Evolutionary conservation across 2,888 invertebrate species (phyloP), one percentile per base, ranked within the genome.

Genomic region (Caenorhabditis virilis): DNA sequence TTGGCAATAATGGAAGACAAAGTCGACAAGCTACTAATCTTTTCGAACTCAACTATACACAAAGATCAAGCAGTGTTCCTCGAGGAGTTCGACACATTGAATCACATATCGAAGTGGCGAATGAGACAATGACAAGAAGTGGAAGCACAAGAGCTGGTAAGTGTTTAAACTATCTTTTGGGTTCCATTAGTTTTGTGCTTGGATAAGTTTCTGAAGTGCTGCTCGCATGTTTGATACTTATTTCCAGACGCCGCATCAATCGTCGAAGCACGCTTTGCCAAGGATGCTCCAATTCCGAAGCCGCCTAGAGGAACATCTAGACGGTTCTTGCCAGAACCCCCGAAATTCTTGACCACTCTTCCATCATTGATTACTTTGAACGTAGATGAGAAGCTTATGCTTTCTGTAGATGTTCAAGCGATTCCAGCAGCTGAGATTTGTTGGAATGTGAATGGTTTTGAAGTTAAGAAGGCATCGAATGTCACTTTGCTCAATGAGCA

Each of bases 361-460:
- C 79, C 79, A n/a, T 35, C 50, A 5, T 26, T 55, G 9, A 60
- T 73, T 35, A 68, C 65, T 13, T 50, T 73, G 5, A 62, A 60
- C 25, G 59, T 60, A 16, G 69, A 78, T 43, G 79, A 82, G 48
- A 67, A 66, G 38, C 66, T 82, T 6, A 75, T 79, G 2, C 57
- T 82, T 23, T 73, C 72, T 1, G 79, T 76, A 7, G 78, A 78
- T 56, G 78, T 78, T 9, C 60, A 65, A 18, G 78, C 82, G 1
- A 57, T 73, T 25, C 82, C 82, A 25, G 71, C 78, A 26, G 80
- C 82, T 6, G 78, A 79, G 20, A 72, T 86, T 63, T 82, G 81
- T 16, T 86, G 86, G 86, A 84, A 82, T 66, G 83, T 85, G 20
- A 85, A 86, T 55, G 85, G 85, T 15, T 82, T 85, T 66, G 84